Evolutionary conservation across 2,888 invertebrate genomes (phyloP), one percentile per base, ranked within the genome.

Genomic region (Elegia similella): DNA sequence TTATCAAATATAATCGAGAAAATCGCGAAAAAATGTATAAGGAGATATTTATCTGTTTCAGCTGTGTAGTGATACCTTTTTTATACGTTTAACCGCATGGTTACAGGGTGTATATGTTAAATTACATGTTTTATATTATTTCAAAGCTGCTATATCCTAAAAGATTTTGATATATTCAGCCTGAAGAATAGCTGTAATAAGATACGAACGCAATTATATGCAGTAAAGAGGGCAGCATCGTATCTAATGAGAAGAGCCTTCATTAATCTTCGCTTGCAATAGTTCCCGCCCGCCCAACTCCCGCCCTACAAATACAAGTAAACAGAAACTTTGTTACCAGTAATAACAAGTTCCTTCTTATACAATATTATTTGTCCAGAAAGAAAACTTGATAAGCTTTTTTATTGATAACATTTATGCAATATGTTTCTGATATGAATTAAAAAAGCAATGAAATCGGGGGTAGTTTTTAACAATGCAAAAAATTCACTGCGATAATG

Each of bases 401-500:
- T 23, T 23, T 23, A 23, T 23, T 23, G 23, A 2, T 10, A 10
- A 34, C 8, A 12, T 34, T 8, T 12, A 34, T 38, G n/a, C 38
- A 38, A 38, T 12, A 38, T 38, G 12, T 38, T 38, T 12, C n/a
- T 12, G 38, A 38, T 38, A 10, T n/a, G 5, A 3, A 38, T n/a
- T 38, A 38, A 38, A 38, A 38, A 38, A 38, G 38, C 38, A 38
- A 10, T 38, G 1, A 52, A 23, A 47, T 50, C 30, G 29, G 47
- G 54, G 38, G 55, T 15, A 16, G 42, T 59, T 62, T 63, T 61
- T 63, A 59, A 59, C 57, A 34, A 58, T 42, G 47, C 59, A 16
- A 50, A 65, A 68, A 68, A 61, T 57, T 38, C 63, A 65, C 63
- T 57, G 63, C 59, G 65, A 67, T 67, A 70, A 65, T 67, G 23